Evolutionary conservation across 2,113 vertebrate genomes (phyloP).

Genomic region (Spermophilus dauricus): DNA sequence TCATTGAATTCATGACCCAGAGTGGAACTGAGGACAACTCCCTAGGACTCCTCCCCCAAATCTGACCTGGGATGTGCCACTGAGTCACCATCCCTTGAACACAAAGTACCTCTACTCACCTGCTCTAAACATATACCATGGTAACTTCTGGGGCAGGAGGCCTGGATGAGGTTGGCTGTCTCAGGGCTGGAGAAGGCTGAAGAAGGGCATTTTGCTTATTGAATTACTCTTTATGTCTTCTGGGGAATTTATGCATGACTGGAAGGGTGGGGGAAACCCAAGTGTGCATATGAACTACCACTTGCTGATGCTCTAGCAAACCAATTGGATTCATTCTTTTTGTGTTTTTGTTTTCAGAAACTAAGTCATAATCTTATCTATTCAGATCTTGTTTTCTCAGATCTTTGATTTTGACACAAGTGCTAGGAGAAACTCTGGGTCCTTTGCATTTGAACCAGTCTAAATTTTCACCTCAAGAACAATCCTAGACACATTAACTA

Average conservation of each 20-base stretch:
- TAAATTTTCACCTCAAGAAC: neutral
- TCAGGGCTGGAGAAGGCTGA: neutral
- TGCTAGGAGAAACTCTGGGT: neutral
- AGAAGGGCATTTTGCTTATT: neutral
- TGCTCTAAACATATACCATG: neutral
- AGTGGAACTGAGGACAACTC: neutral
- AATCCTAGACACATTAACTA: neutral
- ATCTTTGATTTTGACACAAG: conserved; percentile 29
- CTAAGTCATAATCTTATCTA: neutral
- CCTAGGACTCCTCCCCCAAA: neutral
- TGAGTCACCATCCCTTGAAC: neutral
- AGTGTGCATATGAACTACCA: neutral
- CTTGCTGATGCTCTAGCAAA: neutral
- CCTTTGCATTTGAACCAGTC: neutral
- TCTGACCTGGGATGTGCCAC: neutral
- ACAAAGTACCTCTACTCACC: neutral
- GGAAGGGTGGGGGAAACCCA: neutral
- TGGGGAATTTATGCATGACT: neutral
- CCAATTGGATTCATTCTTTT: neutral
- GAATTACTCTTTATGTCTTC: neutral
- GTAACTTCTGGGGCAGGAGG: neutral
- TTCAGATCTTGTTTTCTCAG: neutral
- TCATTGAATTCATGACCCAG: neutral
- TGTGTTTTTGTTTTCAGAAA: neutral
- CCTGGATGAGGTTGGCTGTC: neutral